Conservation (phyloP, 2,797 vertebrate genomes). For the Hylomyscus alleni region DNA sequence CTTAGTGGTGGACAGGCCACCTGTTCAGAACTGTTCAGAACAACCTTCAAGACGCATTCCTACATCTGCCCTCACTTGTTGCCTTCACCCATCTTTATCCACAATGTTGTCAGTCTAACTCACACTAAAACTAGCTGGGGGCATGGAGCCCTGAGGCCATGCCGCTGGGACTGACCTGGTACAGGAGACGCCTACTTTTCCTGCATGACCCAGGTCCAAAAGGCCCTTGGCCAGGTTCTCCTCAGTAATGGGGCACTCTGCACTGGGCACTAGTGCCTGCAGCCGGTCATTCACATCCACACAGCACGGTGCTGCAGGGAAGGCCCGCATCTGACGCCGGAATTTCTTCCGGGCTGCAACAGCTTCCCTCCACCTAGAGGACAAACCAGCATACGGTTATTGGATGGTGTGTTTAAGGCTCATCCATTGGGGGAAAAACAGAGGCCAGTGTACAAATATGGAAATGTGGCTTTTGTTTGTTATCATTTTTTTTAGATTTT, state of each 20-base stretch:
- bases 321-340: conserved; percentile 96
- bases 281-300: conserved; percentile 91
- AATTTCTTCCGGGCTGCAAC: conserved; percentile 94
- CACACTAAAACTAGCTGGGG: not conserved
- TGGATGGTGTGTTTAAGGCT: not conserved
- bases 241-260: conserved; percentile 90
- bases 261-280: conserved; percentile 94
- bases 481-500: not conserved
- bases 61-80: not conserved
- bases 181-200: conserved; percentile 93
- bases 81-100: too few relatives aligned
- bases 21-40: fast-evolving
- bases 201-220: conserved; percentile 94
- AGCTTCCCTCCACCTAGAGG: conserved; percentile 95
- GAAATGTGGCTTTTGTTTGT: not conserved
- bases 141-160: fast-evolving
- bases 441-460: not conserved
- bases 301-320: conserved; percentile 96
- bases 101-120: fast-evolving
- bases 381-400: not conserved
- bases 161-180: conserved; percentile 90
- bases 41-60: not conserved
- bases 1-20: not conserved
- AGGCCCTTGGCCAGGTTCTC: conserved; percentile 91
- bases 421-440: not conserved